phyloP scores from a whole-genome alignment of 2,113 vertebrate genomes.

The Aphelocoma coerulescens region DNA sequence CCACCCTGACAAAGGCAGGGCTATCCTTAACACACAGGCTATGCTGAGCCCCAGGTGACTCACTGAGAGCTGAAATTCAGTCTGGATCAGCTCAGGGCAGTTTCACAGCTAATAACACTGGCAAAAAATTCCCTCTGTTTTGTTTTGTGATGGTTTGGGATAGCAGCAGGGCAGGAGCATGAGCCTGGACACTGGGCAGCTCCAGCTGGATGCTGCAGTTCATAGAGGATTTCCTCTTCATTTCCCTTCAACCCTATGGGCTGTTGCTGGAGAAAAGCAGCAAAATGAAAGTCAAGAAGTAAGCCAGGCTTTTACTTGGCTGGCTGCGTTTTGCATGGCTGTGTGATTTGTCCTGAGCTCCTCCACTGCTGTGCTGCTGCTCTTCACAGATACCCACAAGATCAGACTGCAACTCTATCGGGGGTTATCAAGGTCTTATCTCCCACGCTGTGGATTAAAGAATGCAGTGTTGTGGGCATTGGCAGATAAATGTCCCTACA shows the following conservation, averaged over 20 bases:
- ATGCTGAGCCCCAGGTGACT: not conserved
- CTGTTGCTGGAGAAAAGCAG: not conserved
- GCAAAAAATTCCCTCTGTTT: not conserved
- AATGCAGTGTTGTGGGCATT: rapidly evolving
- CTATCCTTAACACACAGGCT: not conserved
- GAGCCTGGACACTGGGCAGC: not conserved
- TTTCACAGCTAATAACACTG: not conserved
- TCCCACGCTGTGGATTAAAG: not conserved
- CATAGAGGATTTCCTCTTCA: not conserved
- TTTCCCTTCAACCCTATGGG: not conserved
- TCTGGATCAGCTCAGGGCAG: not conserved
- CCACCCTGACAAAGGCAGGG: not conserved
- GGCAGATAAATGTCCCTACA: not conserved
- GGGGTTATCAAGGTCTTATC: not conserved
- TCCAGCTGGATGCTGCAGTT: not conserved
- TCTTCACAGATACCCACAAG: not conserved
- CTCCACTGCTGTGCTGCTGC: not conserved
- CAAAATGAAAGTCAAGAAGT: not conserved
- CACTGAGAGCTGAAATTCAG: not conserved
- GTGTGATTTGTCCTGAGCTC: not conserved
- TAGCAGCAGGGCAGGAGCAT: not conserved
- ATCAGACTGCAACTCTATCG: rapidly evolving
- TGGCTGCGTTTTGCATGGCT: not conserved
- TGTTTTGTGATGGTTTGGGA: not conserved
- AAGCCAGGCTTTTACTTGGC: not conserved